Percentiles rank a stretch among this genome's conserved stretches.
Conservation (phyloP, 2,113 vertebrate genomes). For the Condylura cristata region DNA sequence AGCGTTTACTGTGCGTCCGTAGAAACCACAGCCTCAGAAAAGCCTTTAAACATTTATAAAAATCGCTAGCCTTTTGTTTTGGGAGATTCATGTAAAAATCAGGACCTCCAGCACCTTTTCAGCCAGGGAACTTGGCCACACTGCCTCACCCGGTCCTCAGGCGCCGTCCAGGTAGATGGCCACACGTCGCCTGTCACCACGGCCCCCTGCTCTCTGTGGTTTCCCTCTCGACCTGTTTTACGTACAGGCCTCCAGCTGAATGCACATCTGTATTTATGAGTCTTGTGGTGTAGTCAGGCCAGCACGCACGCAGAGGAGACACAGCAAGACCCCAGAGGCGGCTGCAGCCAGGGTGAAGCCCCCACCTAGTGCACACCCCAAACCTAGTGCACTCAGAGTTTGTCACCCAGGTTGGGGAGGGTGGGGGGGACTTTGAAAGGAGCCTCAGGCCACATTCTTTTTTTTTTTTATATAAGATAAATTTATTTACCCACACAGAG, state of each 20-base stretch:
- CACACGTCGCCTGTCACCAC: rapidly evolving
- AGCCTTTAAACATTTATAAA: background rate
- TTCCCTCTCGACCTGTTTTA: background rate
- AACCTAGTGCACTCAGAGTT: too few species aligned
- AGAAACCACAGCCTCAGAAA: background rate
- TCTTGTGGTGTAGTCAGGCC: background rate
- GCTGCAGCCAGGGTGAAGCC: too few species aligned
- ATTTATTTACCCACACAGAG: too few species aligned
- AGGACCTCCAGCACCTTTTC: background rate
- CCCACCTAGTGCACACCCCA: too few species aligned
- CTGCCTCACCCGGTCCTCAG: background rate
- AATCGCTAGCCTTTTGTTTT: background rate
- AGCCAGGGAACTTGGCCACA: background rate
- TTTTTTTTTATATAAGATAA: too few species aligned
- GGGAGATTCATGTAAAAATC: background rate
- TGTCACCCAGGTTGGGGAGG: background rate
- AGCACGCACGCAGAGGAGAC: background rate
- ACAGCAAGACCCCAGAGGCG: background rate
- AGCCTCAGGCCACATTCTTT: background rate
- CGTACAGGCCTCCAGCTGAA: rapidly evolving
- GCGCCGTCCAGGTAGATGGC: background rate
- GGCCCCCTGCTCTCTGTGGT: rapidly evolving
- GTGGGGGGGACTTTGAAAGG: background rate
- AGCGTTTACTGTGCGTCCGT: background rate
- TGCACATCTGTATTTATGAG: background rate